Base-by-base conservation (phyloP, 2,113 vertebrate genomes). In the Pleuronectes platessa region DNA sequence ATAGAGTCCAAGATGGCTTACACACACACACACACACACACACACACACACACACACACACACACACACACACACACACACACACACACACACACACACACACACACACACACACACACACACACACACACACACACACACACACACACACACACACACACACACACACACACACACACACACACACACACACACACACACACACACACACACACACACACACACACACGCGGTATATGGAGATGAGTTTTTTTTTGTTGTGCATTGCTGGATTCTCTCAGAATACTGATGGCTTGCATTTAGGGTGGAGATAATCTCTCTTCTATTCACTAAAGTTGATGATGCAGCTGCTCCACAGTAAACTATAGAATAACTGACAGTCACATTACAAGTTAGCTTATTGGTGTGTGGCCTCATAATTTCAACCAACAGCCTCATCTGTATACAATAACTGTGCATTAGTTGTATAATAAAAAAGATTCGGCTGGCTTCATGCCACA, bases 161-260 rank as follows among this genome's bases (percentile, higher is more conserved):
- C 26, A 26, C 26, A 26, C 26, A 26, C 26, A 26, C 26, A 26
- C 26, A 26, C 26, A 26, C 26, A 26, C 26, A 26, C 26, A 26
- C 26, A 26, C 26, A 26, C 26, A 21, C 71, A 54, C 26, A 3
- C 26, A 26, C 26, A 26, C 26, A 26, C 26, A 26, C 26, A 26
- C 26, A 26, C 26, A 26, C 26, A 26, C 26, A 26, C 26, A 26
- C 26, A 26, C 26, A 26, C 26, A n/a, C 71, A 54, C 26, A 3
- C 27, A 5, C 31, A 31, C 31, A 23, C 71, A 54, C 23, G 2
- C 58, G 12, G 45, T 67, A 53, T 71, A 67, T 54, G 21, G 53
- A 78, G 68, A 72, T 70, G 49, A 55, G 37, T 61, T 71, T 65
- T 23, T 23, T 77, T 79, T 67, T 63, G 37, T 15, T 82, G 80